A percentile compares a stretch with the other conserved stretches of the same genome.
These are phyloP conservation scores for Nebria ingens DNA, from an alignment of 1,140 invertebrate genomes.

Conservation along the genomic window DNA sequence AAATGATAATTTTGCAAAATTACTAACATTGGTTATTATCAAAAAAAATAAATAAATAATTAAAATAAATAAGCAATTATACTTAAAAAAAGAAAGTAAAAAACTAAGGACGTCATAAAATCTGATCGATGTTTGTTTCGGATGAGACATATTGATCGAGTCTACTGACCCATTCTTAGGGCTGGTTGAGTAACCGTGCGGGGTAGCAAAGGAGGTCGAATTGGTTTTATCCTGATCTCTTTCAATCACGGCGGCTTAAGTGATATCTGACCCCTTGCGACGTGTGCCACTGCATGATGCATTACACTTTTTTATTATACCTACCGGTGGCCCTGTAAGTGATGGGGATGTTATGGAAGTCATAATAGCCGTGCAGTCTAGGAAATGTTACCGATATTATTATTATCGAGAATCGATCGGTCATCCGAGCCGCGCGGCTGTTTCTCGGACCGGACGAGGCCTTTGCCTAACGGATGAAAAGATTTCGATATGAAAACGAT, in stretches of 20 bases:
- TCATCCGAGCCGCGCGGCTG: background rate
- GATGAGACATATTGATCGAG: no score
- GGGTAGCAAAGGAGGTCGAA: no score
- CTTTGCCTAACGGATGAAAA: background rate
- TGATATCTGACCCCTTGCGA: constrained; percentile 2
- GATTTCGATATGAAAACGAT: constrained; percentile 9
- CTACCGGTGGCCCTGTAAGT: background rate
- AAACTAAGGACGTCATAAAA: no score
- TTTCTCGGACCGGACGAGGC: no score
- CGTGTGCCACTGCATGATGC: background rate
- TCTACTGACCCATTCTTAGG: background rate
- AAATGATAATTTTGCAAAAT: no score
- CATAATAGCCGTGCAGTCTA: background rate
- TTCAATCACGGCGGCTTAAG: constrained; percentile 6
- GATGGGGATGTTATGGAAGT: constrained; percentile 6
- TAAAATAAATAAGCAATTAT: no score
- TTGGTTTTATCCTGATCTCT: background rate
- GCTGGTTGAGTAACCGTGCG: background rate
- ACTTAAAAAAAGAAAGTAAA: no score
- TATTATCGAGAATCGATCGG: constrained; percentile 1
- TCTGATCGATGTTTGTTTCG: no score
- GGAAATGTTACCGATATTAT: background rate
- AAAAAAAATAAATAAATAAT: no score
- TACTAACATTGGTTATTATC: no score
- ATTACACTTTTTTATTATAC: constrained; percentile 10